Evolutionary conservation across 2,888 invertebrate species (phyloP), one percentile per base, ranked within the genome.

Genomic region (Dolichopus griseipennis): DNA sequence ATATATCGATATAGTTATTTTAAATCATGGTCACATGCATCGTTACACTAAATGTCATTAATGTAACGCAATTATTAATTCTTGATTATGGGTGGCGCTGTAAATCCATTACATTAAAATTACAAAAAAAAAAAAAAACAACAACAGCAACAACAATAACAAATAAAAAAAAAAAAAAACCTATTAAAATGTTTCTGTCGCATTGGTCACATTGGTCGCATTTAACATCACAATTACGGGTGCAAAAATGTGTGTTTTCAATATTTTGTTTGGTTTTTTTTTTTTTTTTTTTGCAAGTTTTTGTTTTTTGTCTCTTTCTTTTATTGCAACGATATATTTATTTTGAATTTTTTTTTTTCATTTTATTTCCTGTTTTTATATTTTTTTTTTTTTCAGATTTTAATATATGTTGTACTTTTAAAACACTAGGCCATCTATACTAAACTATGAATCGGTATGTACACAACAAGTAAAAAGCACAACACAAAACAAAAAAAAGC

Each of bases 1-100:
- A 34, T 9, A 34, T 9, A 37, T 12, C 8, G 10, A 37, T 37
- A 37, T 37, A 10, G 12, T 37, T 37, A 12, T 37, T 10, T 37
- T 37, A 4, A 37, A 37, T 37, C 8, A 7, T 37, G 37, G 37
- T 10, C 27, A 27, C 27, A 37, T 37, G 37, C 37, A 37, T 18
- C 52, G 18, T 52, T 52, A 6, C 18, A 15, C 52, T 52, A 9
- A 27, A 52, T 52, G 52, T 52, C n/a, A 52, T 52, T 52, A 52
- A 52, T 12, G 52, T 18, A 52, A 52, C 52, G 52, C 52, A 52
- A 52, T 52, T 52, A 52, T 52, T 52, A 52, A 52, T 52, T 52
- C 52, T 52, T 52, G 52, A 52, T 52, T 18, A 52, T 52, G 52
- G 52, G 52, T 52, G 52, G 52, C 52, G 52, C 52, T 52, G 52